These are phyloP conservation scores for Cygnus olor DNA, from an alignment of 2,797 vertebrate genomes.

Conservation along the genomic window DNA sequence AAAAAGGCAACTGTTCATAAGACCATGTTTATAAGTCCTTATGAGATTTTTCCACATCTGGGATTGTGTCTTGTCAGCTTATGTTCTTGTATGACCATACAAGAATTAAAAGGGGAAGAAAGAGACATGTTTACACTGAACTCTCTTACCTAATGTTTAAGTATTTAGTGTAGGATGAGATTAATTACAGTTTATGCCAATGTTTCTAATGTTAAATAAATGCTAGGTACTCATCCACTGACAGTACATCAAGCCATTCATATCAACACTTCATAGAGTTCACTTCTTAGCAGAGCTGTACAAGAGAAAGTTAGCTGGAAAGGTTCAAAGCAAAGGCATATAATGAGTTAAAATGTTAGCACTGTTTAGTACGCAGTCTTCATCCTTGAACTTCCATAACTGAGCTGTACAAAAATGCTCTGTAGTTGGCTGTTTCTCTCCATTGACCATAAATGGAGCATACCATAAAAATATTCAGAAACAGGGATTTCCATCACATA, in stretches of 20 bases:
- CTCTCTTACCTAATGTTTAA: neutral
- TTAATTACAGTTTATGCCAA: neutral
- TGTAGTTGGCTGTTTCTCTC: neutral
- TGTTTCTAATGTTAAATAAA: neutral
- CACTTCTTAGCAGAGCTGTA: neutral
- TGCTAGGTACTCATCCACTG: neutral
- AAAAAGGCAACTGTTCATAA: neutral
- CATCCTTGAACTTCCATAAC: neutral
- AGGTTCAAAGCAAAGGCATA: neutral
- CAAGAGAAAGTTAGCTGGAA: neutral
- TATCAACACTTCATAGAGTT: neutral
- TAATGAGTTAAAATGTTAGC: neutral
- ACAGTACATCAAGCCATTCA: neutral
- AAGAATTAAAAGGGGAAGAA: neutral
- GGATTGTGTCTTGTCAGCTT: neutral
- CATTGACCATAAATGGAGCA: neutral
- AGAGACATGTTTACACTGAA: neutral
- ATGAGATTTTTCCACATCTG: neutral
- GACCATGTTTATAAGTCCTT: accelerated
- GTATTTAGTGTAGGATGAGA: neutral
- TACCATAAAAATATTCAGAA: neutral
- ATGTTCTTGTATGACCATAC: neutral
- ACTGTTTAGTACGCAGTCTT: neutral
- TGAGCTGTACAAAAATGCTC: neutral
- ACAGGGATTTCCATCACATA: neutral